Evolutionary conservation across 2,113 vertebrate genomes (phyloP).

Genomic region (Melierax canorus): DNA sequence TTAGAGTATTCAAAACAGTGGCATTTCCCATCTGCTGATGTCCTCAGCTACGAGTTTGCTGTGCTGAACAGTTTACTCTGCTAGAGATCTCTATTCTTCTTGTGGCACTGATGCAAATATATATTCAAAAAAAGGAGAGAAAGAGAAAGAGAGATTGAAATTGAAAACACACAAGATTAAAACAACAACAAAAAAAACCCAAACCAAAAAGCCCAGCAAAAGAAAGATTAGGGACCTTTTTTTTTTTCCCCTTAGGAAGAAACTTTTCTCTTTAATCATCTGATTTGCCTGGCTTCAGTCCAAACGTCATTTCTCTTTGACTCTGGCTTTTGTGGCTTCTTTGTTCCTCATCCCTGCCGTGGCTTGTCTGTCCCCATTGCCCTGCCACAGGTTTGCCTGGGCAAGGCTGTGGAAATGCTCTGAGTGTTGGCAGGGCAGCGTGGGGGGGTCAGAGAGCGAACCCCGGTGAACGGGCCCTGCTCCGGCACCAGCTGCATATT

Average conservation of each 20-base stretch:
- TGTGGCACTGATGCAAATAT: not conserved
- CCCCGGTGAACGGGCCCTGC: not conserved
- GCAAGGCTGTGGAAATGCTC: not conserved
- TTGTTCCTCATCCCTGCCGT: not conserved
- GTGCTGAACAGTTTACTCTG: not conserved
- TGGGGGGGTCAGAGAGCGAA: not conserved
- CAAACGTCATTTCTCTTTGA: not conserved
- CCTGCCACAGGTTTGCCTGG: not conserved
- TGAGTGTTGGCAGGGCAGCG: not conserved
- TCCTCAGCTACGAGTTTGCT: not conserved
- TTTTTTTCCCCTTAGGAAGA: not conserved
- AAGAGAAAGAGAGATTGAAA: not conserved
- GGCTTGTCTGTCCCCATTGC: not conserved
- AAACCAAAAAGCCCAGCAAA: not conserved
- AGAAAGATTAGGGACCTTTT: not conserved
- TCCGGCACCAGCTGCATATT: not conserved
- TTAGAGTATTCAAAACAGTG: not conserved
- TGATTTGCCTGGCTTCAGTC: not conserved
- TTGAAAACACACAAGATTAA: constrained; percentile 36
- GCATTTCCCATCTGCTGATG: constrained; percentile 8
- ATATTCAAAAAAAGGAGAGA: not conserved
- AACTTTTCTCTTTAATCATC: not conserved
- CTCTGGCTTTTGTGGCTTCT: not conserved
- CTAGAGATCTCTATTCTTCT: not conserved
- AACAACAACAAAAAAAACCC: not conserved